Evolutionary conservation across 2,113 vertebrate genomes (phyloP).

Genomic region (Rhegmatorhina hoffmannsi): DNA sequence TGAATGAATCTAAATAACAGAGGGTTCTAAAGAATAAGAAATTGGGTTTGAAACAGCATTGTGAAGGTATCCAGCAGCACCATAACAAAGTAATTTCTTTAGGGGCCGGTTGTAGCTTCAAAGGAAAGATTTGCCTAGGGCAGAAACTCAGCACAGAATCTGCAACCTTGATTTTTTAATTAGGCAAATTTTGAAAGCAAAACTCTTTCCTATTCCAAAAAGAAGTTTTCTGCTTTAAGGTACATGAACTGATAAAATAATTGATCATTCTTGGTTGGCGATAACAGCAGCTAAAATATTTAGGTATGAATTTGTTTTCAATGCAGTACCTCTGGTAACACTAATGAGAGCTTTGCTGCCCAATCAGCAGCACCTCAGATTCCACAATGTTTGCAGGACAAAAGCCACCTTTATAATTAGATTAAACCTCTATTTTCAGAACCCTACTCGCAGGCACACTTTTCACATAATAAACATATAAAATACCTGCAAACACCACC

Average conservation of each 20-base stretch:
- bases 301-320: not conserved
- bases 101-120: constrained; percentile 45
- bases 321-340: not conserved
- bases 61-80: constrained; percentile 52
- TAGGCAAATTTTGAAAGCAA: constrained; percentile 58
- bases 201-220: constrained; percentile 16
- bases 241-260: not conserved
- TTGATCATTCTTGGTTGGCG: not conserved
- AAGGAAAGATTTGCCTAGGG: constrained; percentile 52
- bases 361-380: not conserved
- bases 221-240: not conserved
- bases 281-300: not conserved
- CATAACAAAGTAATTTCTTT: constrained; percentile 48
- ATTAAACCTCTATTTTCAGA: not conserved
- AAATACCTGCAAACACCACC: not conserved
- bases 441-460: not conserved
- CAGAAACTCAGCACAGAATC: constrained; percentile 48
- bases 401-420: not conserved
- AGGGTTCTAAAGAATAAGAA: constrained; percentile 68
- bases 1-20: constrained; percentile 65
- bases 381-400: not conserved
- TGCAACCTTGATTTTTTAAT: constrained; percentile 56
- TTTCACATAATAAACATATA: not conserved
- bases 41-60: constrained; percentile 63
- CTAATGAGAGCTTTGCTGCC: not conserved